These are phyloP conservation scores for Lithophane semibrunnea DNA, from an alignment of 2,888 invertebrate species.

Conservation along the genomic window DNA sequence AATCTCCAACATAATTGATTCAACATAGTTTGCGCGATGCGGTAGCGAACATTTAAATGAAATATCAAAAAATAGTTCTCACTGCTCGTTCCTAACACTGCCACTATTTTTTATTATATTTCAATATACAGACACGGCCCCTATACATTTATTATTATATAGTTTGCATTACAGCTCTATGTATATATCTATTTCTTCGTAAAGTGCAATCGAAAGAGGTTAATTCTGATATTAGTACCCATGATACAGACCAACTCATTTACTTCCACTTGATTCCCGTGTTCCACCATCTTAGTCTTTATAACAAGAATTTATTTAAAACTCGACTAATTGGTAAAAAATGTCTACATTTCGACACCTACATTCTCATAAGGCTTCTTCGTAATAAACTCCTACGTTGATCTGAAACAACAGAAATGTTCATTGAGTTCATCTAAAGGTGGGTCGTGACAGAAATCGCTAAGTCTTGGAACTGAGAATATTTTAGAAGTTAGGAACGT, in stretches of 20 bases:
- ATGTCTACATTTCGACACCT: conserved; percentile 86
- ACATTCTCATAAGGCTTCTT: conserved; percentile 90
- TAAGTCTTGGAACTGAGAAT: conserved; percentile 31
- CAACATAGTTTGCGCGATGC: conserved; percentile 28
- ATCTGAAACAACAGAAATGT: conserved; percentile 82
- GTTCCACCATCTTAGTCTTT: conserved; percentile 84
- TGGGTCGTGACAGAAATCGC: conserved; percentile 25
- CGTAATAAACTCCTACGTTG: conserved; percentile 90
- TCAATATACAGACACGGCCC: conserved; percentile 58
- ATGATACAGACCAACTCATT: conserved; percentile 73
- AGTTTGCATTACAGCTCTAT: conserved; percentile 62
- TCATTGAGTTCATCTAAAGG: conserved; percentile 29
- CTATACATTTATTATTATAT: conserved; percentile 58
- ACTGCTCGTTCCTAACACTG: conserved; percentile 60
- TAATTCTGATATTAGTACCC: conserved; percentile 68
- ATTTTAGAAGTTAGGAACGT: conserved; percentile 34
- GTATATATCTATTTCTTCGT: conserved; percentile 60
- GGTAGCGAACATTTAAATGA: conserved; percentile 44
- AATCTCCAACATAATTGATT: conserved; percentile 40
- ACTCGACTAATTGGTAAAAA: conserved; percentile 87
- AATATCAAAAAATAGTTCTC: conserved; percentile 52
- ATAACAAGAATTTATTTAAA: conserved; percentile 83
- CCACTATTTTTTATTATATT: conserved; percentile 57
- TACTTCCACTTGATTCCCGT: conserved; percentile 86
- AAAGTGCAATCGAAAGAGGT: conserved; percentile 68